A percentile compares a stretch with the other conserved stretches of the same genome.
phyloP scores from a whole-genome alignment of 2,113 vertebrate genomes.

The Hippolais icterina region DNA sequence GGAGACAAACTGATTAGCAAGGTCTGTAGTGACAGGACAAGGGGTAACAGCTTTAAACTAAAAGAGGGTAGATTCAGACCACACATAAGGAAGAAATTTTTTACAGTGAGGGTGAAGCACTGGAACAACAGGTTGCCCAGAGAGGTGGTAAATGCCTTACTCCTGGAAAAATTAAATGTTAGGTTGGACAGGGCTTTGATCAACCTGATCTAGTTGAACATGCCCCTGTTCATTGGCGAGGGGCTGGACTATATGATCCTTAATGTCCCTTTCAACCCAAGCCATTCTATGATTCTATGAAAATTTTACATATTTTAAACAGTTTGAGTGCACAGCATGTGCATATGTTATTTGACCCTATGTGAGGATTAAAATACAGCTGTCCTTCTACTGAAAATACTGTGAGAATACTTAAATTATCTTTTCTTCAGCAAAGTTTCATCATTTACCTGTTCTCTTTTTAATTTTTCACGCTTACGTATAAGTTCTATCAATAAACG shows the following conservation, averaged over 20 bases:
- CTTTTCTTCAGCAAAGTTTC: not conserved
- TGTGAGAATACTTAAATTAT: not conserved
- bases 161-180: not conserved
- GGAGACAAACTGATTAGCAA: not conserved
- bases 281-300: not conserved
- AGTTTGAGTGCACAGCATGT: not conserved
- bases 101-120: not conserved
- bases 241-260: not conserved
- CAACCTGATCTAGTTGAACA: not conserved
- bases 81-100: not conserved
- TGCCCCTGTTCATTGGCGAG: not conserved
- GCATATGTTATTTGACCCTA: accelerated
- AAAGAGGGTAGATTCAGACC: not conserved
- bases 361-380: not conserved
- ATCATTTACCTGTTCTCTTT: slow-evolving; percentile 89
- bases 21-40: not conserved
- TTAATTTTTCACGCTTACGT: slow-evolving; percentile 96
- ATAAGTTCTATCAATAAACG: slow-evolving; percentile 93
- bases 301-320: not conserved
- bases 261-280: not conserved
- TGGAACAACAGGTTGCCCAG: not conserved
- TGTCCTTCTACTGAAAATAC: not conserved
- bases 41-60: not conserved
- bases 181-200: accelerated
- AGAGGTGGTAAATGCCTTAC: not conserved